Base-by-base conservation (phyloP, 2,888 invertebrate genomes). In the Agrochola lota region DNA sequence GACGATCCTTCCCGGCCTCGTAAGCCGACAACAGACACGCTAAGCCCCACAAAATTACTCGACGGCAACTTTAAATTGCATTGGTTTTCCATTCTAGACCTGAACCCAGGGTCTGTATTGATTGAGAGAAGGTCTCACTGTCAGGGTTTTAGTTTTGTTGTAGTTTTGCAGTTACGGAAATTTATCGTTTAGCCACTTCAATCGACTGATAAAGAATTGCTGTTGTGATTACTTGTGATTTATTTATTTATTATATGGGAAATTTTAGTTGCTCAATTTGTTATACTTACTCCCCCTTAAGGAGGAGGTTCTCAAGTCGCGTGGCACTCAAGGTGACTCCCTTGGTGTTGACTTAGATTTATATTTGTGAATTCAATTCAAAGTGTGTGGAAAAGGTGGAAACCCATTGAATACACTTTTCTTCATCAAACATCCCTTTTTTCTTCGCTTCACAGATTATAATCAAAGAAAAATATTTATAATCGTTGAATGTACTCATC, bases 41-140 rank as follows among this genome's bases (percentile, higher is more conserved):
- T 87, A 89, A 89, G 88, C 81, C 63, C 59, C 63, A 70, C 77
- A 78, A 83, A 85, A 88, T 89, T 84, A 84, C 89, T 84, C 67
- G 69, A 30, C 30, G 74, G 70, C 78, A 74, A 87, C 81, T 89
- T 89, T 79, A 89, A 87, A 89, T 88, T 89, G 88, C 79, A 84
- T 85, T 83, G 85, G 84, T 84, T 85, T 80, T 67, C 59, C 57
- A 63, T 81, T 74, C 64, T 74, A 85, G 62, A 72, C 71, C 52
- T 40, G 69, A 43, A 52, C 46, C 26, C 30, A 35, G 67, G 30
- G 2, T 23, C n/a, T 23, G n/a, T 59, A 57, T 40, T 70, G 69
- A 74, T 77, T 40, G 60, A 64, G 35, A 20, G 46, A 8, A 55
- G n/a, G 52, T 67, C 40, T 12, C 26, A 17, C n/a, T 63, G 46